A percentile compares a stretch with the other conserved stretches of the same genome.
Conservation (phyloP, 1,140 invertebrate genomes). For the Pseudoatta argentina region DNA sequence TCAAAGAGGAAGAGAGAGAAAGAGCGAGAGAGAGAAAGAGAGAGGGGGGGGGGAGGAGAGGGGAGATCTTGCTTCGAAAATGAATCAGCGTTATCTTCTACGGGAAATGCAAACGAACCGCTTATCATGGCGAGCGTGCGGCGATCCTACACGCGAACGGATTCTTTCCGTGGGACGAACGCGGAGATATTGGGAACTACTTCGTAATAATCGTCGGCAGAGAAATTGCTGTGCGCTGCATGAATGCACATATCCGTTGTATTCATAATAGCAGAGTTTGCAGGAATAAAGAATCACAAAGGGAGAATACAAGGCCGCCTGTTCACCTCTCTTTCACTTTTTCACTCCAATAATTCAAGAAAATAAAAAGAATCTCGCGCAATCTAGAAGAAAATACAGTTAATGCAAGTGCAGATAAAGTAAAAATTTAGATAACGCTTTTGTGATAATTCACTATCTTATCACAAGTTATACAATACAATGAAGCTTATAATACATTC, state of each 20-base stretch:
- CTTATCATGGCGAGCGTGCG: constrained; percentile 50
- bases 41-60: background rate
- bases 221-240: constrained; percentile 22
- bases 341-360: background rate
- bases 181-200: constrained; percentile 45
- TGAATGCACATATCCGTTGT: constrained; percentile 33
- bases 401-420: background rate
- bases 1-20: background rate
- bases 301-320: background rate
- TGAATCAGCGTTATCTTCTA: constrained; percentile 55
- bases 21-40: too few relatives aligned
- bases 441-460: constrained; percentile 36
- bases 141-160: constrained; percentile 42
- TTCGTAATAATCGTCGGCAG: constrained; percentile 44
- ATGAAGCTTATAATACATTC: constrained; percentile 2
- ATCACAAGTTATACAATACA: constrained; percentile 32
- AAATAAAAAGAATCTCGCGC: background rate
- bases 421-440: constrained; percentile 26
- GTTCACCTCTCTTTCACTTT: background rate
- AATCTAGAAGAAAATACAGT: background rate
- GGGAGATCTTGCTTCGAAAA: constrained; percentile 25
- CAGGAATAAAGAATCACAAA: constrained; percentile 23
- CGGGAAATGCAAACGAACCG: constrained; percentile 52
- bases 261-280: constrained; percentile 41
- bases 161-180: constrained; percentile 36